phyloP scores from a whole-genome alignment of 1,140 invertebrate species.

The Rhagoletis zephyria region DNA sequence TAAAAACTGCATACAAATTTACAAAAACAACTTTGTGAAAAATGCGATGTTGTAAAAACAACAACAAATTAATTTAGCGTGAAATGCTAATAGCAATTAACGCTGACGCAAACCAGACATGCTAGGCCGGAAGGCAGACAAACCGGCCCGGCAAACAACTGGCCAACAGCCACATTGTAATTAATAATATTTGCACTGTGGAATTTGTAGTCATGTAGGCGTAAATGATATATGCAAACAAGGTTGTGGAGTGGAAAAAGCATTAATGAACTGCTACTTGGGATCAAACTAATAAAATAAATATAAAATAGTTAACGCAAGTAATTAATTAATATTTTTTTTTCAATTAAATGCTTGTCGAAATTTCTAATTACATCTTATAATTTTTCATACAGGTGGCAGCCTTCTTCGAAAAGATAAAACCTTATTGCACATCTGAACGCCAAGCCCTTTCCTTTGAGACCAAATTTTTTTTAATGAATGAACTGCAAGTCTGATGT shows the following conservation, averaged over 20 bases:
- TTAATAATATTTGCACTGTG: neutral
- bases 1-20: neutral
- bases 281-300: neutral
- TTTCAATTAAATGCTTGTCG: no score
- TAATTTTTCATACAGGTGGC: no score
- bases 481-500: no score
- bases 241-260: no score
- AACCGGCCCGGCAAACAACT: neutral
- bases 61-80: constrained; percentile 33
- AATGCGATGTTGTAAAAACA: neutral
- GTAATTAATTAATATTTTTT: neutral
- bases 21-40: neutral
- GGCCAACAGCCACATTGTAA: constrained; percentile 3
- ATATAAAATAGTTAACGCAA: neutral
- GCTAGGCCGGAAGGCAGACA: neutral
- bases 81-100: constrained; percentile 39
- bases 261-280: no score
- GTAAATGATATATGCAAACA: neutral
- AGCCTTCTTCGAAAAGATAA: no score
- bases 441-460: no score
- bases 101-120: constrained; percentile 22
- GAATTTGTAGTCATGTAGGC: neutral
- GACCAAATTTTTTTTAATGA: no score
- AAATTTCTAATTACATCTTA: no score
- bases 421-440: no score